Base-by-base conservation (phyloP, 2,888 invertebrate species). In the Morinoia aosen region DNA sequence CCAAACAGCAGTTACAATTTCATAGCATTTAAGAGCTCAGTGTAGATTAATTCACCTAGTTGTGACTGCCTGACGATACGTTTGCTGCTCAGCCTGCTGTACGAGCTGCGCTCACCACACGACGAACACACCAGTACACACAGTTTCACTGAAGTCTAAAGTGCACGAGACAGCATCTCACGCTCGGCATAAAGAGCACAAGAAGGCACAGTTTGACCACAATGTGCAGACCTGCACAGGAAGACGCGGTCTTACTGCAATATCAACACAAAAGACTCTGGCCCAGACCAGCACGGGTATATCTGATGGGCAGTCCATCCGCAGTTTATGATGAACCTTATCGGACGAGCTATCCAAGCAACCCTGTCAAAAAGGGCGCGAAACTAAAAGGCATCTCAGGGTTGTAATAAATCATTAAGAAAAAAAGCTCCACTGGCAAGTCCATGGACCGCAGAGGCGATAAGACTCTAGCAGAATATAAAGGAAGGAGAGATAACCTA, bases 341-440 rank as follows among this genome's bases (percentile, higher is more conserved):
- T 93, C 93, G 93, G 57, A 57, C 93, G 57, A 93, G 93, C 93
- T 93, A 93, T 93, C 93, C 93, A 93, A 93, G 93, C 93, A 93
- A 57, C 93, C 93, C 93, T 93, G 93, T 93, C 93, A 93, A 93
- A 93, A 93, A 93, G 93, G 93, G 93, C 93, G 93, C 93, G 57
- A 93, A 93, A 93, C 93, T 93, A 93, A 93, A 93, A 93, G 93
- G 93, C 93, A 93, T 93, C 93, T 93, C 93, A 93, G 93, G 93
- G 93, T 93, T 93, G 93, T 93, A 93, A 93, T 93, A 93, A 93
- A 93, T 93, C 93, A 93, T 93, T 93, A 93, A 93, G 93, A 57
- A 93, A 93, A 93, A 93, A 93, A 93, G 93, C 57, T 33, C 57
- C 56, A 93, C 93, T 93, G 93, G 93, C 93, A 93, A 93, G 57